Evolutionary conservation across 2,113 vertebrate species (phyloP), one percentile per base, ranked within the genome.

Genomic region (Podarcis muralis): DNA sequence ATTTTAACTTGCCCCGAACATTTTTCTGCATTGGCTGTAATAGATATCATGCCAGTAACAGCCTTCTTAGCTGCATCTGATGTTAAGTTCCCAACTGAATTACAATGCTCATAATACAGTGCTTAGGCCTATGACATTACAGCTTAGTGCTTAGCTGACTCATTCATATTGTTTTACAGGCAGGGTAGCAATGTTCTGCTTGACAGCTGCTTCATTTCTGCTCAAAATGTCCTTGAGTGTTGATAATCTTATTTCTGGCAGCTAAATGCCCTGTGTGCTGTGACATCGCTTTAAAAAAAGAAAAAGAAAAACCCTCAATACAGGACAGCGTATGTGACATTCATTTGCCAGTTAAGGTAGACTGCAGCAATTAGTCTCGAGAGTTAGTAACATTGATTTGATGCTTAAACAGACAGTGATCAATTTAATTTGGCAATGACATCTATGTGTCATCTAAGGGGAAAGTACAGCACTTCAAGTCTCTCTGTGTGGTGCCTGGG

Each of bases 231-330:
- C 91, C 88, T 90, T 92, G 92, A 93, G 91, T 91, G 66, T 74
- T 74, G 92, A 94, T 94, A 66, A 79, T 80, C 92, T 95, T 74
- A 75, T 93, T 95, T 94, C 93, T 96, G 92, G 89, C 84, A 88
- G 89, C 85, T 83, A 92, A 92, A 93, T 85, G 69, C 87, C 53
- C 87, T 40, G 1, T 92, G 82, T 5, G 80, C 87, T 86, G 85
- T 65, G 69, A 13, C 9, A 72, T 83, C 66, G 43, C 69, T 90
- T 83, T 76, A 65, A 90, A 82, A 43, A 30, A 48, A 15, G 15
- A 3, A 11, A 23, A 27, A 30, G 16, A 40, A 65, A 85, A n/a
- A 32, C 57, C 89, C 87, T 87, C 85, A 93, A 59, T 23, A 0
- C 7, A 84, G 82, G 85, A 25, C 1, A 59, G 66, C 37, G 48